A percentile compares a stretch with the other conserved stretches of the same genome.
Conservation (phyloP, 2,113 vertebrate genomes). For the Brachypodius melanocephalos region DNA sequence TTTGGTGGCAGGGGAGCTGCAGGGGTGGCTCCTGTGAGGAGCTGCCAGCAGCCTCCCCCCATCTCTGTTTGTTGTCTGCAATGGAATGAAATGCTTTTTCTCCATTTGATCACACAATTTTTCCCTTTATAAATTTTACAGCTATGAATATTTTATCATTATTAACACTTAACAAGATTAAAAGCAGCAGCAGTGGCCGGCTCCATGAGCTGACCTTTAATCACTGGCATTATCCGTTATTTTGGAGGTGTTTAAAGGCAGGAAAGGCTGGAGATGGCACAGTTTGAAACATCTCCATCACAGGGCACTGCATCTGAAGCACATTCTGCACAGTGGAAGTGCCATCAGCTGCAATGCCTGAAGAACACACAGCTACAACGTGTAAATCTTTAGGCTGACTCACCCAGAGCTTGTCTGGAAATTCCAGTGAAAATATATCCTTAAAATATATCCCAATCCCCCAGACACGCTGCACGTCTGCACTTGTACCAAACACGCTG, state of each 20-base stretch:
- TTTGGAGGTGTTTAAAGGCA: background rate
- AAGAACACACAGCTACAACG: background rate
- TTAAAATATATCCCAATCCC: background rate
- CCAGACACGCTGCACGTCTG: background rate
- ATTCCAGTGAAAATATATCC: background rate
- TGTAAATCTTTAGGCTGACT: constrained; percentile 2
- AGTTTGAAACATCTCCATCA: background rate
- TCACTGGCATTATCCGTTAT: background rate
- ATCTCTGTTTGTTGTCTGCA: background rate
- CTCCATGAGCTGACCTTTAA: background rate
- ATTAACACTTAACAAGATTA: background rate
- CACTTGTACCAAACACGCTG: background rate
- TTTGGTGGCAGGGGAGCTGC: background rate
- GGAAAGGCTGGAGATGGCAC: background rate
- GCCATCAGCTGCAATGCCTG: background rate
- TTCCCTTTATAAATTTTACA: background rate
- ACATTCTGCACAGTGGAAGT: background rate
- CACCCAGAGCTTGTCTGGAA: background rate
- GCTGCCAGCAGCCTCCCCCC: background rate
- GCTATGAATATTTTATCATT: background rate
- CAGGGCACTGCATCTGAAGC: background rate
- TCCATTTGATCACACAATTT: background rate
- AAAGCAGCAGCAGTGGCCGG: background rate
- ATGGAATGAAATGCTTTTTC: background rate
- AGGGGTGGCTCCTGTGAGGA: background rate